These are phyloP conservation scores for Trissolcus basalis DNA, from an alignment of 1,140 invertebrate genomes.

Conservation along the genomic window DNA sequence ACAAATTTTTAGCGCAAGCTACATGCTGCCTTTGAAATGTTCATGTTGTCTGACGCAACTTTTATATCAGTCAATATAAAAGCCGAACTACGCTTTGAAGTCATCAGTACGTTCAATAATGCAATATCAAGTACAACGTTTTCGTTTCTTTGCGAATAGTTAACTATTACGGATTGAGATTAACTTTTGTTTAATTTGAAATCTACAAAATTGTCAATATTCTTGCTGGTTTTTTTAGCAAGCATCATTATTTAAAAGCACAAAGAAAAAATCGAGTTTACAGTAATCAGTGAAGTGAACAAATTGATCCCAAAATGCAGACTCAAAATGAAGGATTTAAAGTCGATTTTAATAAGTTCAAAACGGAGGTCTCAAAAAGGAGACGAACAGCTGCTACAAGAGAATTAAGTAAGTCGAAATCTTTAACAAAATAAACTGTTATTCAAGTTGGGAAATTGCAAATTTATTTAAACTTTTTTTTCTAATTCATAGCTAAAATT, in stretches of 20 bases:
- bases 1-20: not conserved
- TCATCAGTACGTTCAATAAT: conserved; percentile 63
- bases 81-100: conserved; percentile 59
- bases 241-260: too few relatives aligned
- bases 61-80: conserved; percentile 72
- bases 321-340: conserved; percentile 52
- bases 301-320: conserved; percentile 15
- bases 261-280: not conserved
- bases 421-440: too few relatives aligned
- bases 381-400: conserved; percentile 67
- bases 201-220: not conserved
- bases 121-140: conserved; percentile 27
- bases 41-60: conserved; percentile 72
- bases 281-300: conserved; percentile 15
- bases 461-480: too few relatives aligned
- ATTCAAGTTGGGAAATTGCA: too few relatives aligned
- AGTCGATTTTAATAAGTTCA: conserved; percentile 70
- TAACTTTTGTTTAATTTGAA: not conserved
- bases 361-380: conserved; percentile 66
- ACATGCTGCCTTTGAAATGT: conserved; percentile 44
- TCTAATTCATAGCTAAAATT: conserved; percentile 78
- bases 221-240: not conserved
- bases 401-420: conserved; percentile 69
- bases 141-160: not conserved
- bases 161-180: not conserved